Evolutionary conservation across 2,797 vertebrate species (phyloP).

Genomic region (Manis pentadactyla): DNA sequence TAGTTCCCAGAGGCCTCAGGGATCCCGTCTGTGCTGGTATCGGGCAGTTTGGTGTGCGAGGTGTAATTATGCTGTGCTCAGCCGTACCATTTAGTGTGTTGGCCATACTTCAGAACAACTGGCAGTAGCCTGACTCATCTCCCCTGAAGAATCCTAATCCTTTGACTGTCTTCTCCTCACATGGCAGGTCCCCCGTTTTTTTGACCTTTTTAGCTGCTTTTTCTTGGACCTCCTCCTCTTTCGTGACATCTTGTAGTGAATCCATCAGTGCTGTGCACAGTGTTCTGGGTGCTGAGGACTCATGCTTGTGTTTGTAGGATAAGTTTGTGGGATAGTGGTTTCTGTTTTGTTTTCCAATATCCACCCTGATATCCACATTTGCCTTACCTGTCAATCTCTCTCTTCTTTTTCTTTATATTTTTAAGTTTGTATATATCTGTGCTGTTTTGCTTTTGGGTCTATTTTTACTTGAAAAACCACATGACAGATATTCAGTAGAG

Average conservation of each 20-base stretch:
- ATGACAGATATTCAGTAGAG: constrained; percentile 26
- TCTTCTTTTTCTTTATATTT: constrained; percentile 21
- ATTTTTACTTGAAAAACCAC: constrained; percentile 57
- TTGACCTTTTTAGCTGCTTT: not conserved
- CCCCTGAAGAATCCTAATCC: not conserved
- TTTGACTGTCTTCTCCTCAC: not conserved
- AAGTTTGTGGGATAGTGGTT: not conserved
- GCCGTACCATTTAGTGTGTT: not conserved
- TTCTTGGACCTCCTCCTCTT: constrained; percentile 43
- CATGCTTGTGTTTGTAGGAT: not conserved
- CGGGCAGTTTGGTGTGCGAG: not conserved
- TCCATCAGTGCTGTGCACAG: not conserved
- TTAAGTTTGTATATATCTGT: constrained; percentile 36
- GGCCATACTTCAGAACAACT: not conserved
- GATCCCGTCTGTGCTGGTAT: not conserved
- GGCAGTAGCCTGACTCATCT: not conserved
- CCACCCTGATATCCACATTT: not conserved
- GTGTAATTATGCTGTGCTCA: not conserved
- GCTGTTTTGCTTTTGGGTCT: constrained; percentile 67
- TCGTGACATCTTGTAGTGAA: not conserved
- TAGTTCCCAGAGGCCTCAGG: not conserved
- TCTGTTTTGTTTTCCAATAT: not conserved
- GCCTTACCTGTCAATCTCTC: not conserved
- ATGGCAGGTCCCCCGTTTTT: not conserved
- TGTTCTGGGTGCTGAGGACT: not conserved